Evolutionary conservation across 2,113 vertebrate species (phyloP).

Genomic region (Notarius lentiginosus): DNA sequence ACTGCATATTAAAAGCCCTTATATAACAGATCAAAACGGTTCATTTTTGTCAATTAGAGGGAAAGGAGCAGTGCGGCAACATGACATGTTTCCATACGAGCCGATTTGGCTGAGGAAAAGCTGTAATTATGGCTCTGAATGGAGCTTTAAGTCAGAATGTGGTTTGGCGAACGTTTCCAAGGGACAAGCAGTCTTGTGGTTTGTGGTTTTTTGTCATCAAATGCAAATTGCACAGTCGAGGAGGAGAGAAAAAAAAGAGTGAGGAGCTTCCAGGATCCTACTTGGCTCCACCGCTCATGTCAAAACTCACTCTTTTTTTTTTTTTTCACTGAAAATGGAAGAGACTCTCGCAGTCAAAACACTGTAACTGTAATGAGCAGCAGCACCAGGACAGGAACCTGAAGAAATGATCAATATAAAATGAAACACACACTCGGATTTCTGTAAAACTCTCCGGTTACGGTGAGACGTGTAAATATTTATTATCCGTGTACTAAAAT

Average conservation of each 20-base stretch:
- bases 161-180: slow-evolving; percentile 75
- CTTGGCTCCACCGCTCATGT: slow-evolving; percentile 72
- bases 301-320: slow-evolving; percentile 22
- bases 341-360: not conserved
- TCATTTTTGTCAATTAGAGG: slow-evolving; percentile 55
- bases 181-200: slow-evolving; percentile 78
- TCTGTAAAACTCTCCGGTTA: not conserved
- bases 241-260: slow-evolving; percentile 70
- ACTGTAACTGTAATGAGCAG: not conserved
- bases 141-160: slow-evolving; percentile 76
- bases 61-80: slow-evolving; percentile 52
- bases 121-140: slow-evolving; percentile 79
- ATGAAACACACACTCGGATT: not conserved
- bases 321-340: slow-evolving; percentile 44
- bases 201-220: slow-evolving; percentile 80
- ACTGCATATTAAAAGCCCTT: slow-evolving; percentile 55
- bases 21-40: slow-evolving; percentile 55
- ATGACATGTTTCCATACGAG: slow-evolving; percentile 76
- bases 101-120: slow-evolving; percentile 66
- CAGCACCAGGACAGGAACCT: not conserved
- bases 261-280: slow-evolving; percentile 73
- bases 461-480: not conserved
- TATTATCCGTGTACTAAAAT: not conserved
- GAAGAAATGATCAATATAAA: not conserved
- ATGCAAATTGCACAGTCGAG: slow-evolving; percentile 79